phyloP scores from a whole-genome alignment of 2,797 vertebrate species.

The Enteromius fasciolatus region DNA sequence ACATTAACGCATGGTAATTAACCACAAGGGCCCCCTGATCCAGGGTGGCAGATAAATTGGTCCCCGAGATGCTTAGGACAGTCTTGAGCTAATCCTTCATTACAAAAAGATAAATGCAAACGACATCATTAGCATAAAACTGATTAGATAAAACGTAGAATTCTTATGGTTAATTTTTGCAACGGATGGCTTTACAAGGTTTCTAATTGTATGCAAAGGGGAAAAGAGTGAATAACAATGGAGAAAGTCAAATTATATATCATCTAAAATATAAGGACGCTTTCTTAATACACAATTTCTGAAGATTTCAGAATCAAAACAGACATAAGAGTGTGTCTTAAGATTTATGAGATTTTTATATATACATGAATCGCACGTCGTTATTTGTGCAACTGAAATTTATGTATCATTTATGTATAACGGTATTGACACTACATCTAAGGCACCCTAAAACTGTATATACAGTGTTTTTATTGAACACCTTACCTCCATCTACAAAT shows the following conservation, averaged over 20 bases:
- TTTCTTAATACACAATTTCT: neutral
- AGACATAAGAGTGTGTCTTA: neutral
- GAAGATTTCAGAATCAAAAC: neutral
- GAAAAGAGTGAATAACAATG: constrained; percentile 37
- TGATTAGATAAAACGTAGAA: constrained; percentile 75
- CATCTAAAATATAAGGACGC: neutral
- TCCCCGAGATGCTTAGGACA: constrained; percentile 83
- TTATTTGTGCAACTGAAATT: neutral
- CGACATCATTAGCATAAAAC: constrained; percentile 84
- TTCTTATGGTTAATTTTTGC: constrained; percentile 80
- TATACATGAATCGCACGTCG: neutral
- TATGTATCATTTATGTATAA: neutral
- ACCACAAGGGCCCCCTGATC: constrained; percentile 80
- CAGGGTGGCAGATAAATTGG: constrained; percentile 84
- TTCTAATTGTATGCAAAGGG: constrained; percentile 76
- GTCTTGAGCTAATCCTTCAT: constrained; percentile 86
- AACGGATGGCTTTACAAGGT: constrained; percentile 72
- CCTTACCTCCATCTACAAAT: neutral
- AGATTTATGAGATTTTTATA: neutral
- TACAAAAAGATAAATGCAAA: constrained; percentile 87
- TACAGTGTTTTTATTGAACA: neutral
- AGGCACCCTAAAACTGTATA: neutral
- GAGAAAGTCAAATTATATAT: constrained; percentile 41
- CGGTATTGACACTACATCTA: neutral
- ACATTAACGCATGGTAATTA: constrained; percentile 89